phyloP scores from a whole-genome alignment of 2,113 vertebrate genomes.

The Cynocephalus volans region DNA sequence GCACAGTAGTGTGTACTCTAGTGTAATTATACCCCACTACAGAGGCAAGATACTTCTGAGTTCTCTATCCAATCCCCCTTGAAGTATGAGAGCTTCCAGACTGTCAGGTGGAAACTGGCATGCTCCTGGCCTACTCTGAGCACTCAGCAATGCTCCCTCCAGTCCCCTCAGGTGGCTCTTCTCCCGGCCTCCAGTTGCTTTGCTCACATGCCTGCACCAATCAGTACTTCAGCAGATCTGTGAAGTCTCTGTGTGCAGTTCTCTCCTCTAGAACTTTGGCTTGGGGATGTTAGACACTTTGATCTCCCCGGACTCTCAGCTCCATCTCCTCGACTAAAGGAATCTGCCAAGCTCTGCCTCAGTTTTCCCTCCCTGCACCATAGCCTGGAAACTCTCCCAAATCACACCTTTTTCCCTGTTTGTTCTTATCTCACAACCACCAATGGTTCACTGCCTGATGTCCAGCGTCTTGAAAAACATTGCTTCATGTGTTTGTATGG shows the following conservation, averaged over 20 bases:
- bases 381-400: neutral
- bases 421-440: neutral
- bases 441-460: fast-evolving
- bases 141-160: neutral
- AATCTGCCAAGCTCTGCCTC: no score
- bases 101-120: neutral
- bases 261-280: neutral
- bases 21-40: neutral
- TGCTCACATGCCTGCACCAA: fast-evolving
- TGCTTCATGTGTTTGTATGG: neutral
- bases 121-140: no score
- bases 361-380: no score
- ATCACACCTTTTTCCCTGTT: neutral
- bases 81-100: neutral
- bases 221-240: no score
- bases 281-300: neutral
- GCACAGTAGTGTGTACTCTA: no score
- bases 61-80: neutral
- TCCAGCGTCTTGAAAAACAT: neutral
- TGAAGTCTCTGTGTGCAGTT: neutral
- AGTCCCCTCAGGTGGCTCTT: neutral
- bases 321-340: neutral
- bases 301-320: neutral
- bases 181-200: neutral
- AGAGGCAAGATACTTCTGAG: neutral